Conservation (phyloP, 2,888 invertebrate genomes). For the Coelopa pilipes region DNA sequence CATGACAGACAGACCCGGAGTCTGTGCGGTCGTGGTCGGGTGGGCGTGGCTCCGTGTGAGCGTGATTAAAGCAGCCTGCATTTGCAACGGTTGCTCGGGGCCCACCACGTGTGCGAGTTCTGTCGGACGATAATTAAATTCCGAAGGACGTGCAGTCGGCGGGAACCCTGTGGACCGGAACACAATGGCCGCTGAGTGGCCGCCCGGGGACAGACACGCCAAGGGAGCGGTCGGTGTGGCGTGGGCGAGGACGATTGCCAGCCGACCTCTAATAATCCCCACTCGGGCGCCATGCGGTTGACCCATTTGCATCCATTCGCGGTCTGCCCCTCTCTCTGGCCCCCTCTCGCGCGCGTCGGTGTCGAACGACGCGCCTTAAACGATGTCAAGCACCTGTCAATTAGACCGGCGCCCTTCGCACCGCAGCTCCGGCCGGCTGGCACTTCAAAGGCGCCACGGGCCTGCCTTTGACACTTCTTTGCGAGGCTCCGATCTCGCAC, state of each 20-base stretch:
- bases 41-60: slow-evolving; percentile 15
- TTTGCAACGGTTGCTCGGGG: slow-evolving; percentile 8
- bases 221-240: no score
- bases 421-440: no score
- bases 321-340: no score
- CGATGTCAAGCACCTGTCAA: slow-evolving; percentile 61
- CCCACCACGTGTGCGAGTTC: slow-evolving; percentile 7
- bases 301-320: no score
- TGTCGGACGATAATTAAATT: slow-evolving; percentile 24
- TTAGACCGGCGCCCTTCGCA: slow-evolving; percentile 48
- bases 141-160: slow-evolving; percentile 20
- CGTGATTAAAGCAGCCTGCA: slow-evolving; percentile 21
- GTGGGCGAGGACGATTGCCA: no score
- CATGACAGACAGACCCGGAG: no score
- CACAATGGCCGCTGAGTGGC: background rate
- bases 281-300: no score
- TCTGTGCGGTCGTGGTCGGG: no score
- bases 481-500: no score
- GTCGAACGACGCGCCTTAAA: slow-evolving; percentile 47
- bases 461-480: no score
- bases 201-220: background rate
- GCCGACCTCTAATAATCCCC: no score
- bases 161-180: background rate
- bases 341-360: background rate
- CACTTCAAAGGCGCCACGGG: no score